Evolutionary conservation across 1,140 invertebrate genomes (phyloP).

Genomic region (Condylostylus longicornis): DNA sequence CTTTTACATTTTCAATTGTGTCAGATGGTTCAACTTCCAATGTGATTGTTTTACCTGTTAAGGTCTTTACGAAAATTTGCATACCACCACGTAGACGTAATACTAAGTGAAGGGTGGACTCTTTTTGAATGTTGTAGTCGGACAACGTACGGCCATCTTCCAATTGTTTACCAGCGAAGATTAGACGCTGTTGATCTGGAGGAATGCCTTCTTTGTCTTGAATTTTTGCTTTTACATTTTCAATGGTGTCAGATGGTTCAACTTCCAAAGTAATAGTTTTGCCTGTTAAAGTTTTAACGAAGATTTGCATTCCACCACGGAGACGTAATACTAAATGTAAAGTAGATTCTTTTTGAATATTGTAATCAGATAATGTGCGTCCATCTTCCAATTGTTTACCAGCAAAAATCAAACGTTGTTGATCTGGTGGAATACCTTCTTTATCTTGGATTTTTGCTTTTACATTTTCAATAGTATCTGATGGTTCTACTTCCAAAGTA

Average conservation of each 20-base stretch:
- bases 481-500: slow-evolving; percentile 61
- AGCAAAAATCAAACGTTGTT: slow-evolving; percentile 55
- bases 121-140: slow-evolving; percentile 86
- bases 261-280: slow-evolving; percentile 87
- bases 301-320: slow-evolving; percentile 84
- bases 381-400: slow-evolving; percentile 69
- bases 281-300: slow-evolving; percentile 79
- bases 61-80: slow-evolving; percentile 67
- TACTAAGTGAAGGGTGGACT: slow-evolving; percentile 78
- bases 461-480: slow-evolving; percentile 67
- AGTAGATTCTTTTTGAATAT: slow-evolving; percentile 80
- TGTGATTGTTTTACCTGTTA: slow-evolving; percentile 71
- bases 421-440: slow-evolving; percentile 56
- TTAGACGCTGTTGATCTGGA: slow-evolving; percentile 68
- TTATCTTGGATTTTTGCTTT: slow-evolving; percentile 64
- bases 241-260: slow-evolving; percentile 74
- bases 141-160: slow-evolving; percentile 79
- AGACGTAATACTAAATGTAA: slow-evolving; percentile 70
- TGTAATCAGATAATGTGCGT: slow-evolving; percentile 60
- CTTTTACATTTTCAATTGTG: slow-evolving; percentile 68
- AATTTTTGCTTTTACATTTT: slow-evolving; percentile 84
- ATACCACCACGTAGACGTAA: slow-evolving; percentile 74
- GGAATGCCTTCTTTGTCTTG: slow-evolving; percentile 78
- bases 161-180: slow-evolving; percentile 81
- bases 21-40: slow-evolving; percentile 63